Evolutionary conservation across 2,113 vertebrate species (phyloP).

Genomic region (Catharus bicknelli): DNA sequence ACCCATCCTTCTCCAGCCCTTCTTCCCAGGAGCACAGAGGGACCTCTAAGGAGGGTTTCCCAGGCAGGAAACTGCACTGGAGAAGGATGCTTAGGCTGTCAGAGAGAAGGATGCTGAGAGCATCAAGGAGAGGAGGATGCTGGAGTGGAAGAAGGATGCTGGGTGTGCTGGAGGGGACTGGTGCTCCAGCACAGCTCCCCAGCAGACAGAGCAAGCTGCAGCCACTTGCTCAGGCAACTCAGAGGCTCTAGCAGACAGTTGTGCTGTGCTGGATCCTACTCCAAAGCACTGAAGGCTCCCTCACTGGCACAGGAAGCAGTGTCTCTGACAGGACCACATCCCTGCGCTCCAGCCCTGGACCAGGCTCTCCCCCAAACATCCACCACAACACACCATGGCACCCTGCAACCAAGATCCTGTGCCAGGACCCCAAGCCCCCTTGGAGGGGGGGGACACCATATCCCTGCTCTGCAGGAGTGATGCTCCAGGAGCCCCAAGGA

Average conservation of each 20-base stretch:
- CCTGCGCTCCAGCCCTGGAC: fast-evolving
- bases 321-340: neutral
- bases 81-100: neutral
- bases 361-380: fast-evolving
- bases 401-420: neutral
- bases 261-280: fast-evolving
- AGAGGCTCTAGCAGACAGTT: neutral
- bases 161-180: neutral
- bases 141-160: neutral
- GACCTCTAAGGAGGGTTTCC: neutral
- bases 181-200: neutral
- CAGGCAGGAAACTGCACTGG: fast-evolving
- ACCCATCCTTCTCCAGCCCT: neutral
- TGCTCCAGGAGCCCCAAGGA: neutral
- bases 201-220: neutral
- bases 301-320: neutral
- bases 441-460: fast-evolving
- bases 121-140: neutral
- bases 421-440: neutral
- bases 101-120: neutral
- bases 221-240: neutral
- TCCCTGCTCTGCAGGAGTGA: neutral
- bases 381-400: fast-evolving
- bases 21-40: fast-evolving
- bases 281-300: neutral